A percentile compares a stretch with the other conserved stretches of the same genome.
Evolutionary conservation across 2,113 vertebrate genomes (phyloP).

Genomic region (Calyptommatus sinebrachiatus): DNA sequence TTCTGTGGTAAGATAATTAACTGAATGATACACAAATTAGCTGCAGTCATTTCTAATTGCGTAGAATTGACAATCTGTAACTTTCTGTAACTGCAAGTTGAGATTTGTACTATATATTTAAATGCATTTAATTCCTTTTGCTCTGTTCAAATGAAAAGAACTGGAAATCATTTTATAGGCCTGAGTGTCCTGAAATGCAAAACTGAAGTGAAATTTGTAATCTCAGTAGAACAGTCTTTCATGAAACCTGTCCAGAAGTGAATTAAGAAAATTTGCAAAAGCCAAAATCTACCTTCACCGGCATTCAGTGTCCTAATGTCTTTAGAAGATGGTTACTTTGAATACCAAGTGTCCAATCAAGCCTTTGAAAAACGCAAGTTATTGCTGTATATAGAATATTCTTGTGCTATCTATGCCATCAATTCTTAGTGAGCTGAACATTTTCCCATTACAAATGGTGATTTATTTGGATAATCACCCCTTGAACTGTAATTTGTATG

Average conservation of each 20-base stretch:
- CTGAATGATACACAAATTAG: not conserved
- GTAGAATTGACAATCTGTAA: not conserved
- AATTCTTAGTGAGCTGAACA: not conserved
- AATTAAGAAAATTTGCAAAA: not conserved
- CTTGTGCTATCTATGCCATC: not conserved
- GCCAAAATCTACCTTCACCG: not conserved
- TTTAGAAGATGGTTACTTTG: not conserved
- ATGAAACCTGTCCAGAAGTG: not conserved
- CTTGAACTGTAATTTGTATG: not conserved
- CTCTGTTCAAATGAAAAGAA: not conserved
- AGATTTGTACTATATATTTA: not conserved
- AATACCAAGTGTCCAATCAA: conserved; percentile 1
- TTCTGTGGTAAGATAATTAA: not conserved
- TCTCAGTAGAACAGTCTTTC: fast-evolving
- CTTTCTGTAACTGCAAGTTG: not conserved
- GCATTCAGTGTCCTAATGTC: not conserved
- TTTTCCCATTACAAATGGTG: not conserved
- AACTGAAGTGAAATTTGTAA: not conserved
- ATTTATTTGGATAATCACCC: not conserved
- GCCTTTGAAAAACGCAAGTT: not conserved
- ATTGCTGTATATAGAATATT: not conserved
- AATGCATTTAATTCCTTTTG: not conserved
- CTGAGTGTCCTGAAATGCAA: not conserved
- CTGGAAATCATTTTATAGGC: not conserved
- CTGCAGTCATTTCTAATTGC: not conserved